A percentile compares a stretch with the other conserved stretches of the same genome.
Conservation (phyloP, 2,797 vertebrate genomes). For the Molothrus aeneus region DNA sequence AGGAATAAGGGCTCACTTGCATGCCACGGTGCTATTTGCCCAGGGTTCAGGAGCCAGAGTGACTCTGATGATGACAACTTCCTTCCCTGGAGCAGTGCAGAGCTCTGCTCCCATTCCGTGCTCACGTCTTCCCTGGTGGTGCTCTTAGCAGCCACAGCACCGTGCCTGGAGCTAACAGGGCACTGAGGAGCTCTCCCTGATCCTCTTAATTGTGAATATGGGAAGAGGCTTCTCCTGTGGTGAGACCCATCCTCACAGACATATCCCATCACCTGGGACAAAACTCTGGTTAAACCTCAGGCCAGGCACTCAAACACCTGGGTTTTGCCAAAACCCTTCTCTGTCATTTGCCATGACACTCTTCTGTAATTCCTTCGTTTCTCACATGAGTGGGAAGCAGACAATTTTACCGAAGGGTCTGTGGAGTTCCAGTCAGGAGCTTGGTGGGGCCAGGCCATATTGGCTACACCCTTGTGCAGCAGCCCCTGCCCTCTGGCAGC, state of each 20-base stretch:
- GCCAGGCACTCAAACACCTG: neutral
- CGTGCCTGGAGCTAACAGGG: neutral
- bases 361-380: neutral
- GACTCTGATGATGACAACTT: accelerated
- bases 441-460: no score
- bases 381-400: neutral
- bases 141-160: neutral
- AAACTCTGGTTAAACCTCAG: no score
- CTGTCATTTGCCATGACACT: neutral
- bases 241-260: neutral
- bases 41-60: neutral
- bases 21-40: neutral
- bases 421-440: neutral
- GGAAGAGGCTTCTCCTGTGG: neutral
- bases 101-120: no score
- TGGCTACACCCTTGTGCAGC: neutral
- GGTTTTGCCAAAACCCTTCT: neutral
- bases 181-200: neutral
- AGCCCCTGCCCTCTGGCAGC: no score
- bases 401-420: neutral
- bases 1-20: neutral
- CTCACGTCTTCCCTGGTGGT: neutral
- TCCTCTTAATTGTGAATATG: accelerated
- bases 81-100: neutral
- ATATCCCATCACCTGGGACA: neutral